Percentiles rank a stretch among this genome's conserved stretches.
Conservation (phyloP, 2,113 vertebrate genomes). For the Empidonax traillii region DNA sequence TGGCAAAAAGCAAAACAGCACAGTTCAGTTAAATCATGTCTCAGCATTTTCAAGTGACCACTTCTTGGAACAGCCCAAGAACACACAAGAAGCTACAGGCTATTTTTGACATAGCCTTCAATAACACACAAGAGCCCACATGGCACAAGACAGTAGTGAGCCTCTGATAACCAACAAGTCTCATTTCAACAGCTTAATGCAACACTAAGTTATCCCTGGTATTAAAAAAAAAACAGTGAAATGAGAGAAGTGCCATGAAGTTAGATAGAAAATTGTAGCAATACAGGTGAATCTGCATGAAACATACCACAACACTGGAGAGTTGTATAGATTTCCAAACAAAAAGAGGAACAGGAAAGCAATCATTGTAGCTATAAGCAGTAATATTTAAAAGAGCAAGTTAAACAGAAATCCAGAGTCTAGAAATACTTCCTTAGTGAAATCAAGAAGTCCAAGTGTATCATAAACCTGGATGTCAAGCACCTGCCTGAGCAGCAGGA, state of each 20-base stretch:
- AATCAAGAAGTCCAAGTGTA: neutral
- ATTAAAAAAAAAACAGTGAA: neutral
- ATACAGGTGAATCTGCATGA: neutral
- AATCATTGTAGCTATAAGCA: neutral
- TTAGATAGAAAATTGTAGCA: neutral
- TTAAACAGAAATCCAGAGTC: constrained; percentile 9
- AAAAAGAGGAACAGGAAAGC: neutral
- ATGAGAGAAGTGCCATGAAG: neutral
- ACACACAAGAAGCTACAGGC: constrained; percentile 7
- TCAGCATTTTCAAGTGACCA: neutral
- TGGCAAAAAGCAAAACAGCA: neutral
- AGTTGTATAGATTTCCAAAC: neutral
- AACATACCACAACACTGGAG: neutral
- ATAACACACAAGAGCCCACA: neutral
- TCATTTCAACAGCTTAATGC: neutral
- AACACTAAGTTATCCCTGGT: neutral
- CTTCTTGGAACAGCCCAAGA: constrained; percentile 36
- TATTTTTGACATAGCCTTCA: neutral
- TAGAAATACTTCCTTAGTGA: neutral
- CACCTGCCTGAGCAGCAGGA: neutral
- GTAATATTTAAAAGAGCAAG: constrained; percentile 6
- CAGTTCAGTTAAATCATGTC: neutral
- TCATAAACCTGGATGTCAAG: neutral
- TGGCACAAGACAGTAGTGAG: neutral
- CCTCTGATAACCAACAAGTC: neutral